phyloP scores from a whole-genome alignment of 2,888 invertebrate genomes.

The Ennomos quercinarius region DNA sequence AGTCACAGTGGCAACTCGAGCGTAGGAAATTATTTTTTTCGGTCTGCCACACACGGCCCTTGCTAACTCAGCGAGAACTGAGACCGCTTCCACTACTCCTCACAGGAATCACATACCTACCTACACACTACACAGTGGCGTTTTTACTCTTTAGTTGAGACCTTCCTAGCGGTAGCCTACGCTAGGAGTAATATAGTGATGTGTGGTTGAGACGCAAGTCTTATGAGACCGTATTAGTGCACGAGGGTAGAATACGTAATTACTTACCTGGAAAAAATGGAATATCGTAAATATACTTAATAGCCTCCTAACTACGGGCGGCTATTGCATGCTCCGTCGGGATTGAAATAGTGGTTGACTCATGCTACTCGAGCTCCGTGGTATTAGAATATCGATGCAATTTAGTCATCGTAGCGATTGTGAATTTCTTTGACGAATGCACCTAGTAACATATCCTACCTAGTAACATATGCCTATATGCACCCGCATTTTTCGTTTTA shows the following conservation, averaged over 20 bases:
- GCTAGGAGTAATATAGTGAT: no score
- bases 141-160: constrained; percentile 53
- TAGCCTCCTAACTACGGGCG: constrained; percentile 7
- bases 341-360: constrained; percentile 20
- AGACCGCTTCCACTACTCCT: constrained; percentile 56
- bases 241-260: constrained; percentile 43
- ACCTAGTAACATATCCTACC: no score
- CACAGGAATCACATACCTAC: constrained; percentile 61
- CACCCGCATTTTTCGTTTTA: no score
- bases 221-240: constrained; percentile 41
- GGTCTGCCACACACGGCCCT: constrained; percentile 84
- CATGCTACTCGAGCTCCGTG: constrained; percentile 9
- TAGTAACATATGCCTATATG: no score
- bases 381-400: constrained; percentile 2
- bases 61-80: constrained; percentile 79
- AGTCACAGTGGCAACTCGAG: constrained; percentile 82
- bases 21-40: constrained; percentile 84
- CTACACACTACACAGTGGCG: constrained; percentile 47
- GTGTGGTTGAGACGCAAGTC: constrained; percentile 44
- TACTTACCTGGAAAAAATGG: constrained; percentile 34
- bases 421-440: background rate
- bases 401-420: constrained; percentile 8
- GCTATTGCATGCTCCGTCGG: constrained; percentile 10
- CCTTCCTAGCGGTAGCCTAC: no score
- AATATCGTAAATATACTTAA: constrained; percentile 35